phyloP scores from a whole-genome alignment of 1,140 invertebrate genomes.

The Macrocentrus cingulum region DNA sequence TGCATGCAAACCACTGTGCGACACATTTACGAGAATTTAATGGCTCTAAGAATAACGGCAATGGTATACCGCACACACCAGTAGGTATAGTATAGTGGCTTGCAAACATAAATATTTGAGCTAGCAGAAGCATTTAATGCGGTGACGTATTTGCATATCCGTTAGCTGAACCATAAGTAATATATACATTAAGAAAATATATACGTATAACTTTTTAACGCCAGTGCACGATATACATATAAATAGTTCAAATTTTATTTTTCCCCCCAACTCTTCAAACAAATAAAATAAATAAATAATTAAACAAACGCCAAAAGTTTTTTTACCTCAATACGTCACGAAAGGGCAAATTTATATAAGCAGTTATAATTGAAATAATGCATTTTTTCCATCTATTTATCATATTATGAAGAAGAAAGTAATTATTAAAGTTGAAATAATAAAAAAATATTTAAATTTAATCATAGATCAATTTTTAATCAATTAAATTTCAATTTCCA shows the following conservation, averaged over 20 bases:
- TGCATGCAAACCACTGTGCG: not conserved
- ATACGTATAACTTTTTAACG: not conserved
- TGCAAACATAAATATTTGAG: conserved; percentile 25
- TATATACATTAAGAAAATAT: not conserved
- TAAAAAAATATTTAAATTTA: no score
- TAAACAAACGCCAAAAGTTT: not conserved
- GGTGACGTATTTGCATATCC: conserved; percentile 23
- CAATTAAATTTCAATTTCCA: no score
- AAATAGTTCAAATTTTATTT: not conserved
- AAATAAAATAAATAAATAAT: not conserved
- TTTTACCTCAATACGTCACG: no score
- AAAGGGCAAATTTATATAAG: no score
- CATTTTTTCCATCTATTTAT: no score
- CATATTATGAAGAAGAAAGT: no score
- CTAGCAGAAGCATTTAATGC: conserved; percentile 20
- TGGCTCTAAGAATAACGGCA: conserved; percentile 16
- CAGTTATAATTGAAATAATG: no score
- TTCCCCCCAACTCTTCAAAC: not conserved
- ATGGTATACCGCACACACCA: conserved; percentile 1
- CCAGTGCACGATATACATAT: no score
- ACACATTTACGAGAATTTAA: conserved; percentile 17
- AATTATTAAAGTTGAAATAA: no score
- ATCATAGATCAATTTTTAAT: no score
- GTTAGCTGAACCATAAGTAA: conserved; percentile 9
- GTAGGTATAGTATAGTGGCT: no score